Conservation (phyloP, 2,113 vertebrate species). For the Mobula hypostoma region DNA sequence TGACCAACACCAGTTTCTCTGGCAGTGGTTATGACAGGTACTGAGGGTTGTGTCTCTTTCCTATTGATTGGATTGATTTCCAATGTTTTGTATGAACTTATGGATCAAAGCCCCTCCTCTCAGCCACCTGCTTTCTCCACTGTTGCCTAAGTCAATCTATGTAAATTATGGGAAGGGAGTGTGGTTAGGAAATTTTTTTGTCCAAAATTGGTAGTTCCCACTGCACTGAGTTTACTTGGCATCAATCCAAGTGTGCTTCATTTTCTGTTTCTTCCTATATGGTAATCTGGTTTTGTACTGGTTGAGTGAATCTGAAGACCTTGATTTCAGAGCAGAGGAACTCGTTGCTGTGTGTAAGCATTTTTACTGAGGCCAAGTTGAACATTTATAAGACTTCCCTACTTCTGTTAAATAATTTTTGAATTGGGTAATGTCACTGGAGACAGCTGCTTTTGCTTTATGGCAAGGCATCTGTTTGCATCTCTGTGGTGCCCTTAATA, state of each 20-base stretch:
- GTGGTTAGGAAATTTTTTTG: not conserved
- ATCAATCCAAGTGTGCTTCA: not conserved
- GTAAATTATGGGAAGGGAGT: not conserved
- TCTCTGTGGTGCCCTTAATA: not conserved
- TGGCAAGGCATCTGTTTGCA: not conserved
- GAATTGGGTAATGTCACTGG: not conserved
- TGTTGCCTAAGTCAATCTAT: not conserved
- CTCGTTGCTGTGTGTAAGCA: not conserved
- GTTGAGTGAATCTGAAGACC: not conserved
- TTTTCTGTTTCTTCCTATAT: not conserved
- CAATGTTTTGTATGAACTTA: not conserved
- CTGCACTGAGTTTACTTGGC: not conserved
- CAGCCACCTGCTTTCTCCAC: not conserved
- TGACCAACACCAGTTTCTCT: conserved; percentile 83
- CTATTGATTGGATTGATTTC: not conserved
- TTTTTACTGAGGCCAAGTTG: not conserved
- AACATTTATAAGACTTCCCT: not conserved
- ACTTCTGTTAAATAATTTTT: not conserved
- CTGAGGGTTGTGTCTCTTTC: conserved; percentile 39
- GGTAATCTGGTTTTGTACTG: not conserved
- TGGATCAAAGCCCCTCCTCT: not conserved
- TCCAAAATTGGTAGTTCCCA: not conserved
- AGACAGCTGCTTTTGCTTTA: not conserved
- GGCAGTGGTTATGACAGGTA: conserved; percentile 95
- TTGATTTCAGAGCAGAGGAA: not conserved